Evolutionary conservation across 2,113 vertebrate genomes (phyloP).

Genomic region (Pardalotus punctatus): DNA sequence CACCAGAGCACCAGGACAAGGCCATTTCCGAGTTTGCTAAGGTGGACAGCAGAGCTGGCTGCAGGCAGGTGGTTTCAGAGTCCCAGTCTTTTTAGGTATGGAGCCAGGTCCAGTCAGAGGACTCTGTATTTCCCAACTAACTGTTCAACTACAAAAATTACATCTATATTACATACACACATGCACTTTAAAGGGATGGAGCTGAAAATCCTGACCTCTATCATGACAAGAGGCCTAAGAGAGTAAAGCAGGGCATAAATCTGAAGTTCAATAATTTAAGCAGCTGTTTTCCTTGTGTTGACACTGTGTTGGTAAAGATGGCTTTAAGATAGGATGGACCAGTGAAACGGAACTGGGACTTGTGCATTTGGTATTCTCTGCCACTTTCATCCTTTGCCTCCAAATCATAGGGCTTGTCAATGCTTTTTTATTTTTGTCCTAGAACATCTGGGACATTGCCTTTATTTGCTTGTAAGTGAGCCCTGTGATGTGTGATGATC

Average conservation of each 20-base stretch:
- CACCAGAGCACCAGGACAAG: neutral
- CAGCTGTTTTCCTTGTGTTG: neutral
- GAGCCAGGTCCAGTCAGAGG: neutral
- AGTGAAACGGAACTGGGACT: neutral
- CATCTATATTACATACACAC: neutral
- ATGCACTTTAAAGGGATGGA: neutral
- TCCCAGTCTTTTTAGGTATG: neutral
- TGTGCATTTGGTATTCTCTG: neutral
- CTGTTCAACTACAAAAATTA: neutral
- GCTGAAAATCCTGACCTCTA: neutral
- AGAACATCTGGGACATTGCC: neutral
- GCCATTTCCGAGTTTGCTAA: neutral
- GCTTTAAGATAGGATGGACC: neutral
- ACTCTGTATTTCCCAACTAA: neutral
- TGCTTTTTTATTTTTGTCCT: neutral
- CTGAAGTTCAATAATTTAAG: neutral
- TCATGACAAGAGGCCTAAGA: neutral
- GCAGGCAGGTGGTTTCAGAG: neutral
- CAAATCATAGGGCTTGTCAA: neutral
- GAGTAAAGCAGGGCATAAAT: neutral
- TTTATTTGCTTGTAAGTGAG: neutral
- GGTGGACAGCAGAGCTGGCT: neutral
- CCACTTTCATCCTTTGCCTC: neutral
- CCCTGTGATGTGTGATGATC: neutral
- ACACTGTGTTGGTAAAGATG: neutral